phyloP scores from a whole-genome alignment of 2,113 vertebrate species.

The Gobio gobio region DNA sequence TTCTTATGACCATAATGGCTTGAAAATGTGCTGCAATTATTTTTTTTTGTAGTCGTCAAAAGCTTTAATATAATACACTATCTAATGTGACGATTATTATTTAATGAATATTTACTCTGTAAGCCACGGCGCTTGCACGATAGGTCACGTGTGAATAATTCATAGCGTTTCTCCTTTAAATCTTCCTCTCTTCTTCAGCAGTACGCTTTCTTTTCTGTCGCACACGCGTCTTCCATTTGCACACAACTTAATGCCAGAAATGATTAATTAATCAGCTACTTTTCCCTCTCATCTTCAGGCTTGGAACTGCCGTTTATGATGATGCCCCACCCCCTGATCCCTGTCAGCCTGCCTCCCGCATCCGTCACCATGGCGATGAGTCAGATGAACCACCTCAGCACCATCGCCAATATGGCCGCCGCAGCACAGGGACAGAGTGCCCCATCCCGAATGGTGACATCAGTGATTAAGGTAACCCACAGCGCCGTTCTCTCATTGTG shows the following conservation, averaged over 20 bases:
- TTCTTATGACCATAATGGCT: constrained; percentile 68
- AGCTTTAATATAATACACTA: constrained; percentile 21
- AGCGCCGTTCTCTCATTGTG: constrained; percentile 53
- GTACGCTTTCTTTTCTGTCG: not conserved
- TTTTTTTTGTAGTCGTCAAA: not conserved
- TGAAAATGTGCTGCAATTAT: constrained; percentile 26
- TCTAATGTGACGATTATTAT: constrained; percentile 49
- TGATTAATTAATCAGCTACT: constrained; percentile 69
- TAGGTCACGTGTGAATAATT: constrained; percentile 37
- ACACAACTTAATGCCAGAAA: constrained; percentile 50
- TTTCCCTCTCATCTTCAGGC: constrained; percentile 76
- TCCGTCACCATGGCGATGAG: constrained; percentile 99
- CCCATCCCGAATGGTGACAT: constrained; percentile 96
- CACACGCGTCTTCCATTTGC: constrained; percentile 33
- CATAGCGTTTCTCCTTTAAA: constrained; percentile 26
- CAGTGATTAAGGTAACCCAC: constrained; percentile 95
- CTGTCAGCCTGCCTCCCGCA: constrained; percentile 98
- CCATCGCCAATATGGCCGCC: constrained; percentile 98
- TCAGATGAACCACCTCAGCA: constrained; percentile 99
- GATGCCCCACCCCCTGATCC: constrained; percentile 99
- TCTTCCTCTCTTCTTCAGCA: constrained; percentile 12
- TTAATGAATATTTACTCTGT: constrained; percentile 41
- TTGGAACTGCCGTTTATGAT: constrained; percentile 99
- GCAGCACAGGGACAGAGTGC: constrained; percentile 96
- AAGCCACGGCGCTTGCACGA: constrained; percentile 10